Evolutionary conservation across 2,888 invertebrate genomes (phyloP).

Genomic region (Gasteruption jaculator): DNA sequence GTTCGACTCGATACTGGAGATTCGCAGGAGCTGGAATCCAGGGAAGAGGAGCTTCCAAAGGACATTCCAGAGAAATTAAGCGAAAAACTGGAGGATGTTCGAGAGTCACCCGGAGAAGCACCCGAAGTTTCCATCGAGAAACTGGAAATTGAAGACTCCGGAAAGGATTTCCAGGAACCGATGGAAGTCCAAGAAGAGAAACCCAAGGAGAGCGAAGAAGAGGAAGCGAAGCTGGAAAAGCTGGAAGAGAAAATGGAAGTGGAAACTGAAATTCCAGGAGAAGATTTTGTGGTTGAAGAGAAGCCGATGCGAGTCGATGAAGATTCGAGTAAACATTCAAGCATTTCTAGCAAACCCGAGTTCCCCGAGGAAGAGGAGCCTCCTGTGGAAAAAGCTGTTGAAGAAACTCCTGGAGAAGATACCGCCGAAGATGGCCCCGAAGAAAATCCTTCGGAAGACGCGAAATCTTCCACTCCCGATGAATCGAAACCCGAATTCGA

Average conservation of each 20-base stretch:
- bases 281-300: conserved; percentile 11
- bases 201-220: background rate
- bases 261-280: conserved; percentile 6
- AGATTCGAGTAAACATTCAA: background rate
- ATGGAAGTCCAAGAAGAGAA: conserved; percentile 1
- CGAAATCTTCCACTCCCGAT: too few species aligned
- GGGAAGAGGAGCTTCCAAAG: too few species aligned
- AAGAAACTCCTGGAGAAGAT: background rate
- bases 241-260: conserved; percentile 3
- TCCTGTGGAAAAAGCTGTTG: background rate
- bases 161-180: background rate
- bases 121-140: too few species aligned
- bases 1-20: too few species aligned
- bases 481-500: background rate
- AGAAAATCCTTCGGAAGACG: conserved; percentile 1
- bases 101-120: too few species aligned
- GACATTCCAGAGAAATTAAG: too few species aligned
- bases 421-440: conserved; percentile 6
- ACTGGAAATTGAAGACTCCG: background rate
- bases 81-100: too few species aligned
- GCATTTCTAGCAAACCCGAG: background rate
- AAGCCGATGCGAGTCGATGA: conserved; percentile 19
- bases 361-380: conserved; percentile 3
- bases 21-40: too few species aligned
- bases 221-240: background rate